Base-by-base conservation (phyloP, 2,888 invertebrate genomes). In the Sabatieria punctata region DNA sequence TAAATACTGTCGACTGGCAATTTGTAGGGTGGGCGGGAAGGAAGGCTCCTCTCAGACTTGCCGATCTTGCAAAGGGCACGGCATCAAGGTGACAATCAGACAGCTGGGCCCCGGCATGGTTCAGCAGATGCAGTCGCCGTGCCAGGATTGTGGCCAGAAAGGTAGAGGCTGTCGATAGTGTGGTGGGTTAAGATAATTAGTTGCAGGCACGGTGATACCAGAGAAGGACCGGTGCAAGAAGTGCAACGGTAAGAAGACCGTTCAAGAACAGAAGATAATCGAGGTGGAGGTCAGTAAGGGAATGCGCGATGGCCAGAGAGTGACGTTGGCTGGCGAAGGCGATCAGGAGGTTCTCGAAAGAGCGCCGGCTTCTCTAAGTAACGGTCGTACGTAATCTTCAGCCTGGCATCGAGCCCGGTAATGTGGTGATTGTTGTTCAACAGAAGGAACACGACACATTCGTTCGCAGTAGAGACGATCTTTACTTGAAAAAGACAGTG, bases 271-370 rank as follows among this genome's bases (percentile, higher is more conserved):
- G 19, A 83, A 85, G 69, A 78, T 82, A 52, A 69, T 86, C 42
- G 85, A 86, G 66, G 82, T 89, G 11, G 78, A 81, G 63, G 76
- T 93, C 52, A 85, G 86, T 57, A 83, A 82, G 62, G 89, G 86
- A 26, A 85, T 85, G 81, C 75, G 75, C 52, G 80, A 88, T 60
- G 78, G 79, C 58, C 80, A 85, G 65, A 85, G 82, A 67, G 80
- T 91, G 52, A 75, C 76, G 57, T 85, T 88, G 65, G 72, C 79
- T 54, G 82, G 83, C 33, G 86, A 88, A 69, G 89, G 89, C 27
- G 85, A 91, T 67, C 88, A 89, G 61, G 69, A 71, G 66, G 75
- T 75, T 30, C 15, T 15, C 30, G 30, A 15, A 30, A 30, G 8
- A 30, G 15, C 8, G 30, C 30, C 30, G 30, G 30, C 30, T 8